Percentiles rank a stretch among this genome's conserved stretches.
Conservation (phyloP, 2,888 invertebrate genomes). For the Pollenia angustigena region DNA sequence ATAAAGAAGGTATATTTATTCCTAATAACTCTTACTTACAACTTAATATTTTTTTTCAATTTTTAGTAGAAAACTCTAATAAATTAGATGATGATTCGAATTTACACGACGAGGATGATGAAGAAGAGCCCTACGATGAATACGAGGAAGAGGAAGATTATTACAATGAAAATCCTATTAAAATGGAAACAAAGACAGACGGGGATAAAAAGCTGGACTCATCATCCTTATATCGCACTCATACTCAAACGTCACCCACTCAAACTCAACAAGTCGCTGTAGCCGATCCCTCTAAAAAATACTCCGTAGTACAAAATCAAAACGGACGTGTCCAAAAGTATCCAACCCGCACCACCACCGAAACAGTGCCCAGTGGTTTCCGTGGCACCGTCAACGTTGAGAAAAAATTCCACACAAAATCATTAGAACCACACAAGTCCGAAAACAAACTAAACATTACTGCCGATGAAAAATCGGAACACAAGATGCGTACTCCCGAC, state of each 20-base stretch:
- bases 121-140: slow-evolving; percentile 84
- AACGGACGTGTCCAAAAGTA: slow-evolving; percentile 81
- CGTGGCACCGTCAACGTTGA: slow-evolving; percentile 84
- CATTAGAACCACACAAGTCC: slow-evolving; percentile 78
- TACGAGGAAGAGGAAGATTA: slow-evolving; percentile 87
- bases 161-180: slow-evolving; percentile 84
- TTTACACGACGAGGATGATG: slow-evolving; percentile 85
- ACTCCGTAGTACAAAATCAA: slow-evolving; percentile 82
- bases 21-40: accelerated
- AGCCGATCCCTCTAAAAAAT: slow-evolving; percentile 77
- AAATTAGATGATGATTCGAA: slow-evolving; percentile 75
- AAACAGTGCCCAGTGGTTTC: slow-evolving; percentile 83
- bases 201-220: slow-evolving; percentile 52
- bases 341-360: slow-evolving; percentile 79
- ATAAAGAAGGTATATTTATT: slow-evolving; percentile 76
- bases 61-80: slow-evolving; percentile 72
- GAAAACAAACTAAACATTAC: slow-evolving; percentile 79
- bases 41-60: not conserved
- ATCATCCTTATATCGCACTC: slow-evolving; percentile 75
- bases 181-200: slow-evolving; percentile 76
- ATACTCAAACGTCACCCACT: slow-evolving; percentile 80
- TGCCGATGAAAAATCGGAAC: slow-evolving; percentile 77
- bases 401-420: slow-evolving; percentile 83
- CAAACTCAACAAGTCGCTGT: slow-evolving; percentile 81
- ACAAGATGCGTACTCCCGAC: slow-evolving; percentile 85